A percentile compares a stretch with the other conserved stretches of the same genome.
These are phyloP conservation scores for Ophion slaviceki DNA, from an alignment of 2,888 invertebrate species.

Conservation along the genomic window DNA sequence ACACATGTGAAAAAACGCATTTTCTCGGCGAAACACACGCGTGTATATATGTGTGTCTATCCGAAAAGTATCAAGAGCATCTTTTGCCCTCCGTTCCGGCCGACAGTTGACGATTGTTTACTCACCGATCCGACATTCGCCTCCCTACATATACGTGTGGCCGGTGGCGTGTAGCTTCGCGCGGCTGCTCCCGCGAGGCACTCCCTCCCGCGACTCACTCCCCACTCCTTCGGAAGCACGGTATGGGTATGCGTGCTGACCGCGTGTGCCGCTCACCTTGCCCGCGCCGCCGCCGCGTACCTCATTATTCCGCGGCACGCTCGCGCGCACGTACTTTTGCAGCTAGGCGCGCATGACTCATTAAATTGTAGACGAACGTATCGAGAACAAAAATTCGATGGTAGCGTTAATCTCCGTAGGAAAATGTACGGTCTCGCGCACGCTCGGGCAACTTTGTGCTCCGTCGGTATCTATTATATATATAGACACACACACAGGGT, in stretches of 20 bases:
- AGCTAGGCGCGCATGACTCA: conserved; percentile 21
- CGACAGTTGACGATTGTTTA: conserved; percentile 53
- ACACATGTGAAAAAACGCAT: neutral
- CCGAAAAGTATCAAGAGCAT: neutral
- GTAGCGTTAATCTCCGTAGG: neutral
- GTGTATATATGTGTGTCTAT: neutral
- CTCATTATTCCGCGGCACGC: conserved; percentile 39
- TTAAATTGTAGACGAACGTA: neutral
- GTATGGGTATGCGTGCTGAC: conserved; percentile 41
- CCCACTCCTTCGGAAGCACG: conserved; percentile 19
- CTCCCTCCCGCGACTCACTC: conserved; percentile 36
- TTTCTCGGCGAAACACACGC: neutral
- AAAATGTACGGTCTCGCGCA: neutral
- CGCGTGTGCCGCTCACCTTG: conserved; percentile 51
- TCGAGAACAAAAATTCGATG: neutral
- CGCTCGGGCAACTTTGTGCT: neutral
- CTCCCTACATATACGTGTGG: conserved; percentile 24
- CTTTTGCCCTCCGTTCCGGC: conserved; percentile 15
- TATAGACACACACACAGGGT: no score
- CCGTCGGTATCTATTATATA: neutral
- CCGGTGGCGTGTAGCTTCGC: neutral
- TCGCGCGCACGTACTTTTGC: conserved; percentile 16
- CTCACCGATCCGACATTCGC: conserved; percentile 25
- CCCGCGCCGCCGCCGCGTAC: conserved; percentile 21
- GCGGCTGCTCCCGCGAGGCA: conserved; percentile 16